phyloP scores from a whole-genome alignment of 2,888 invertebrate species.

The Clistopyga incitator region DNA sequence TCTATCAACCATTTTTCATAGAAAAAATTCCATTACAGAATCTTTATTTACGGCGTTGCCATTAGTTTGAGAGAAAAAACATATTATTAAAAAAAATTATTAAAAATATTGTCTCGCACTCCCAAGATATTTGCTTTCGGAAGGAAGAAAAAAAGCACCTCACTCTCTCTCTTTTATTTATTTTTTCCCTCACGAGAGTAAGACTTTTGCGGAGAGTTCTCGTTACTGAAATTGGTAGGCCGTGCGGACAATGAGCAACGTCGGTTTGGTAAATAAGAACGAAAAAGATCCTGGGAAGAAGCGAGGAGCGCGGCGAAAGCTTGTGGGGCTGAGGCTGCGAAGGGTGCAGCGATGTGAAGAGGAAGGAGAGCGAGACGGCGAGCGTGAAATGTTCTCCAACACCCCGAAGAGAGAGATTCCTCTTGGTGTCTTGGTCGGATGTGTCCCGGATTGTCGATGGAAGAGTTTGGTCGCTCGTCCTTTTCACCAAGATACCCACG shows the following conservation, averaged over 20 bases:
- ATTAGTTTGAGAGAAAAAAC: too few relatives aligned
- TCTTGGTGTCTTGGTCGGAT: constrained; percentile 35
- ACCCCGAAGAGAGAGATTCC: constrained; percentile 71
- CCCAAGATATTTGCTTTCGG: constrained; percentile 57
- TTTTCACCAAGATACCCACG: constrained; percentile 69
- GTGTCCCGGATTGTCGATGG: constrained; percentile 51
- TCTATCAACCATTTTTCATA: too few relatives aligned
- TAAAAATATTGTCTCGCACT: too few relatives aligned
- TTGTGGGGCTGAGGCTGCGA: constrained; percentile 43
- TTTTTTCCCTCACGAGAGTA: constrained; percentile 1
- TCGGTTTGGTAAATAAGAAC: constrained; percentile 51
- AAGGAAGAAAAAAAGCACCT: constrained; percentile 23
- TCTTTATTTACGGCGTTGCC: too few relatives aligned
- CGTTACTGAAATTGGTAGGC: constrained; percentile 77
- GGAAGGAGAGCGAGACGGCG: constrained; percentile 56
- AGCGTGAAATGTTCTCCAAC: constrained; percentile 70
- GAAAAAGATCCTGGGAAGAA: constrained; percentile 39
- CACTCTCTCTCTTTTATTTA: constrained; percentile 1
- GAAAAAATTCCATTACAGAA: too few relatives aligned
- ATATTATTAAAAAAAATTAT: too few relatives aligned
- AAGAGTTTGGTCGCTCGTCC: constrained; percentile 59
- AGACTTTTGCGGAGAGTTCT: constrained; percentile 69
- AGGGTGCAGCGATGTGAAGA: constrained; percentile 30
- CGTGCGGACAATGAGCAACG: constrained; percentile 67
- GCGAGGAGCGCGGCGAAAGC: constrained; percentile 46